Evolutionary conservation across 2,797 vertebrate species (phyloP).

Genomic region (Parauchenoglanis ngamensis): DNA sequence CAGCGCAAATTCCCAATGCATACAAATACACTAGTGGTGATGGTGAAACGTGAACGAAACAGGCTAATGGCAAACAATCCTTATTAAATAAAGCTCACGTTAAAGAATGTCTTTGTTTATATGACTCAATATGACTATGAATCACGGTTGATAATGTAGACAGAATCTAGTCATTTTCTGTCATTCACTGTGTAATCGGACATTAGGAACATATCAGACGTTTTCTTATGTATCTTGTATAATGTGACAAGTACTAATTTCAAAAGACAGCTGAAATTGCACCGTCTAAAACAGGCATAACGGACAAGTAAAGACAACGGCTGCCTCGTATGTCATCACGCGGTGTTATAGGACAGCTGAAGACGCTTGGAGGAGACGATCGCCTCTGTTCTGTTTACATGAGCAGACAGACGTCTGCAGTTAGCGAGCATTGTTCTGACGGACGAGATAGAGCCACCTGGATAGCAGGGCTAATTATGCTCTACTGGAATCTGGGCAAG

Average conservation of each 20-base stretch:
- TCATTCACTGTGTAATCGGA: not conserved
- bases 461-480: not conserved
- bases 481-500: not conserved
- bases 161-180: not conserved
- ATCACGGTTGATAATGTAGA: not conserved
- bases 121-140: not conserved
- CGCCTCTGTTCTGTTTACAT: not conserved
- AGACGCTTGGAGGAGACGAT: not conserved
- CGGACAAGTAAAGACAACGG: not conserved
- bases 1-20: not conserved
- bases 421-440: not conserved
- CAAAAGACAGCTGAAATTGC: slow-evolving; percentile 13
- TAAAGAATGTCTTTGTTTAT: not conserved
- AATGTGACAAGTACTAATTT: not conserved
- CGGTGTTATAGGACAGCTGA: slow-evolving; percentile 2
- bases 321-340: not conserved
- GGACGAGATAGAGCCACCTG: not conserved
- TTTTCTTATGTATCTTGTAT: not conserved
- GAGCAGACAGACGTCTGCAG: slow-evolving; percentile 1
- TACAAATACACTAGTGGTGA: not conserved
- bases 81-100: not conserved
- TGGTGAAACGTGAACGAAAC: not conserved
- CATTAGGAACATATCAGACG: not conserved
- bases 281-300: not conserved
- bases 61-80: not conserved